phyloP scores from a whole-genome alignment of 2,888 invertebrate genomes.

The Brenthis daphne region DNA sequence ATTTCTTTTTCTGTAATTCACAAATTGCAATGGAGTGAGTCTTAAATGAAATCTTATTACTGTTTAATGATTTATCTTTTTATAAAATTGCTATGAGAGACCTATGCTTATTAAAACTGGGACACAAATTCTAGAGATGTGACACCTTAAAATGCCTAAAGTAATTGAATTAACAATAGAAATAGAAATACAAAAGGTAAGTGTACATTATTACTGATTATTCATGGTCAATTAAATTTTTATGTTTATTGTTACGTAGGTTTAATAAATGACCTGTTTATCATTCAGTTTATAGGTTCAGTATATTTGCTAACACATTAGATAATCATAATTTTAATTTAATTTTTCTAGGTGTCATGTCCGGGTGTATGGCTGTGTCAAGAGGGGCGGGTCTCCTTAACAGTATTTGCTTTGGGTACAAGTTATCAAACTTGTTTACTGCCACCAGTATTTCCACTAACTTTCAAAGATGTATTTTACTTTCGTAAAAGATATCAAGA shows the following conservation, averaged over 20 bases:
- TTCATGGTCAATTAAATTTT: neutral
- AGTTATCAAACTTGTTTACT: slow-evolving; percentile 85
- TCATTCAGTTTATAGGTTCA: too few species aligned
- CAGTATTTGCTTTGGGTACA: slow-evolving; percentile 86
- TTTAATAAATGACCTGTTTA: neutral
- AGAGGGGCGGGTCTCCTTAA: slow-evolving; percentile 88
- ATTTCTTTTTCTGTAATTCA: too few species aligned
- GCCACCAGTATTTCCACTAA: slow-evolving; percentile 87
- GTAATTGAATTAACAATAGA: slow-evolving; percentile 82
- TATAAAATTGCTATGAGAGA: too few species aligned
- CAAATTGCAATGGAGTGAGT: too few species aligned
- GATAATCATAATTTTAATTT: neutral
- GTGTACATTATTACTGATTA: neutral
- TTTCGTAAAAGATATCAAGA: slow-evolving; percentile 79
- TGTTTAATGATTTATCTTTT: too few species aligned
- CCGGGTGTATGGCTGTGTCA: slow-evolving; percentile 94
- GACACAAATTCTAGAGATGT: slow-evolving; percentile 9
- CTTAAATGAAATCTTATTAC: too few species aligned
- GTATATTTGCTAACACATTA: too few species aligned
- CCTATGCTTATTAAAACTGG: neutral
- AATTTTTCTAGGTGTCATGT: slow-evolving; percentile 84
- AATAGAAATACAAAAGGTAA: slow-evolving; percentile 80
- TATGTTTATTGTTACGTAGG: neutral
- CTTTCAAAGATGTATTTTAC: slow-evolving; percentile 86
- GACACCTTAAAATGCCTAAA: slow-evolving; percentile 69